These are phyloP conservation scores for Argyresthia albistria DNA, from an alignment of 2,888 invertebrate genomes.

Conservation along the genomic window DNA sequence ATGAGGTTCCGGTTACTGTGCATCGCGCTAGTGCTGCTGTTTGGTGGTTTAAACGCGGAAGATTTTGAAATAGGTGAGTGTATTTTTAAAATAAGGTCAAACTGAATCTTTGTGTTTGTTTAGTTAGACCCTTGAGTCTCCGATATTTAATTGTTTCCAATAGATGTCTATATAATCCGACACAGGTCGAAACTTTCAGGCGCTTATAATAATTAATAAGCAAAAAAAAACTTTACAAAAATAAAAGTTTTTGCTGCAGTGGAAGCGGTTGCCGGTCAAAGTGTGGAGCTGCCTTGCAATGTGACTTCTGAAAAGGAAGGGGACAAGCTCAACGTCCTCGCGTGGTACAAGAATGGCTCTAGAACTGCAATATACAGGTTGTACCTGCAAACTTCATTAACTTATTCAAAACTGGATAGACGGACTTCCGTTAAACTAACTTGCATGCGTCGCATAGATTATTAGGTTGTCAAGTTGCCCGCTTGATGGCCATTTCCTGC, in stretches of 20 bases:
- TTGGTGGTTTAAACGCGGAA: constrained; percentile 29
- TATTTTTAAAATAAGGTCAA: not conserved
- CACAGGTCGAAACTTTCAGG: too few species aligned
- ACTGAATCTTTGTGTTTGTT: too few species aligned
- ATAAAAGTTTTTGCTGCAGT: constrained; percentile 30
- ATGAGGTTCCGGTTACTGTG: constrained; percentile 16
- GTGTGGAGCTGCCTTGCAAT: constrained; percentile 52
- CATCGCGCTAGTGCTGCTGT: constrained; percentile 24
- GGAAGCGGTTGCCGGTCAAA: constrained; percentile 46
- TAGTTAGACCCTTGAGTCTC: too few species aligned
- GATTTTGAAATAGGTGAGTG: constrained; percentile 41
- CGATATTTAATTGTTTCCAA: too few species aligned
- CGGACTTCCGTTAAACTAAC: not conserved
- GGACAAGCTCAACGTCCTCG: constrained; percentile 46
- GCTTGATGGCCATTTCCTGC: too few species aligned
- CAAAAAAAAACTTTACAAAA: too few species aligned
- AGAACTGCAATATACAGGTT: constrained; percentile 57
- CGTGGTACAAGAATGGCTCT: constrained; percentile 52
- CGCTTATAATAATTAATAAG: too few species aligned
- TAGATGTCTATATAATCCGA: too few species aligned
- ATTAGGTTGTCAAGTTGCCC: too few species aligned
- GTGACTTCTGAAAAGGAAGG: constrained; percentile 39
- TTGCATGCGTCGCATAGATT: too few species aligned
- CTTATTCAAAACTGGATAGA: not conserved
- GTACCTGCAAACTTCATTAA: not conserved